Evolutionary conservation across 2,797 vertebrate species (phyloP), one percentile per base, ranked within the genome.

Genomic region (Eremophila alpestris): DNA sequence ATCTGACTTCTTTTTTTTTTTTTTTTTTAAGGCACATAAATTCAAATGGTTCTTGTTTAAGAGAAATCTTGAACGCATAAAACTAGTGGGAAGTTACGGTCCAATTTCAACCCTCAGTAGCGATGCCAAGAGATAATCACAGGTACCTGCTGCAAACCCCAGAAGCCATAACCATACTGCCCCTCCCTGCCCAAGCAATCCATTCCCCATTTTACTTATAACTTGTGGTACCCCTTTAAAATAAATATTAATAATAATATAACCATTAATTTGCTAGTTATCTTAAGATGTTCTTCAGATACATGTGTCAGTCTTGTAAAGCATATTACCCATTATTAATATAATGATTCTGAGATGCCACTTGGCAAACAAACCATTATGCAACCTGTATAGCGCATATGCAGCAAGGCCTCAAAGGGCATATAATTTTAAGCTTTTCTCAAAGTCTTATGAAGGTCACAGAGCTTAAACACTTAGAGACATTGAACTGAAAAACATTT

Each of bases 61-160:
- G 30, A 46, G 17, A 65, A 38, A 27, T 65, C 34, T 52, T 58
- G 43, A 30, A 86, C 46, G 43, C 29, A 23, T 26, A 62, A 62
- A 81, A 30, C 4, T 51, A 65, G 3, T 46, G 11, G 30, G 30
- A 87, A 69, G 7, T 38, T 67, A 43, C 20, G 16, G 16, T 36
- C 6, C 16, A 36, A 43, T 67, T 86, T 83, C 13, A 17, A 18
- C 7, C 17, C 9, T 54, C 24, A 41, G 9, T 15, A 71, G 4
- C 9, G 4, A 2, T 59, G 30, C 12, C 3, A 6, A 46, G 40
- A 51, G 13, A 27, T 7, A 26, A 29, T 29, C 9, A 77, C 17
- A 16, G 2, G 5, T 40, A 36, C 0, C 1, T 2, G 0, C 27
- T 74, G 19, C 34, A 70, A 45, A 51, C 9, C 36, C 27, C 8